Base-by-base conservation (phyloP, 1,140 invertebrate genomes). In the Drosophila carrolli region DNA sequence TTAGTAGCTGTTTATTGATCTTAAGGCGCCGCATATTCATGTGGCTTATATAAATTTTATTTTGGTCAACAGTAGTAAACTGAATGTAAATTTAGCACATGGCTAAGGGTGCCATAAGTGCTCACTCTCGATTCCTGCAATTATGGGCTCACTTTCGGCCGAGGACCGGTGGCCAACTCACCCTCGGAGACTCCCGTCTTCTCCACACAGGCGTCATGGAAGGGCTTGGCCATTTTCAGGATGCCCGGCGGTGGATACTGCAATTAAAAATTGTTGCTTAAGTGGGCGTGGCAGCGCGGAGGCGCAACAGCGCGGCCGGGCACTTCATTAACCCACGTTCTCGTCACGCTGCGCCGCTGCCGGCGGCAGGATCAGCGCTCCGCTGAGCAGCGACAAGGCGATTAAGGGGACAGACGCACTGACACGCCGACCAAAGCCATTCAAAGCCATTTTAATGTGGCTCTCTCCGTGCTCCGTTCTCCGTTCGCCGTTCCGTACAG, bases 381-480 rank as follows among this genome's bases (percentile, higher is more conserved):
- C 77, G 73, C 66, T 90, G 70, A 81, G 58, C 90, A 89, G 68
- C 67, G 81, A 91, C 81, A 91, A 81, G 79, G 73, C 90, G 85
- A 91, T 91, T 91, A 91, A 91, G 63, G 88, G 83, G 82, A 88
- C 75, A 53, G 61, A 60, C 67, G 76, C 78, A 67, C 58, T 59
- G 77, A 75, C 82, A 79, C 75, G 78, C 73, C 63, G 65, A 47
- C 83, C 85, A 86, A 78, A 83, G 84, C 83, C 82, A 91, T 79
- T 91, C 77, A 91, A 84, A 91, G 81, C 67, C 90, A 91, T 91
- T 91, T 91, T 77, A 70, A 90, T 84, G 90, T 90, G 27, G 76
- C 76, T 60, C 62, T 35, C 40, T 16, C 16, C 16, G 16, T 16
- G 16, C 16, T 16, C 16, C 16, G 16, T 16, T 16, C 16, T 16